phyloP scores from a whole-genome alignment of 2,888 invertebrate genomes.

The Parasteatoda lunata region DNA sequence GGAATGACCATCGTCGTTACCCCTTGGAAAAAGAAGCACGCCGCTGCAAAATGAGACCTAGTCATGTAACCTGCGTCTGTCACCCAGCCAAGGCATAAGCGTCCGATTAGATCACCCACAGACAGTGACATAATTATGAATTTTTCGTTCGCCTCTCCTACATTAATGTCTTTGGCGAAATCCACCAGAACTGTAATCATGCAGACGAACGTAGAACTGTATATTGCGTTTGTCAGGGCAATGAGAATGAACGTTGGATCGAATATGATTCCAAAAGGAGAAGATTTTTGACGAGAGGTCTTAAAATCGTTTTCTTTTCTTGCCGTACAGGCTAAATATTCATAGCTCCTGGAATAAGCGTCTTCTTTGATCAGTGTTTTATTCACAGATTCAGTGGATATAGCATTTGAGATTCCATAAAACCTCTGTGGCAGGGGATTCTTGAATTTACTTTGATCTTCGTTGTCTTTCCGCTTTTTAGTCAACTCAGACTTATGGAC shows the following conservation, averaged over 20 bases:
- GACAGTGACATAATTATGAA: conserved; percentile 64
- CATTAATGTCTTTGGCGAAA: conserved; percentile 61
- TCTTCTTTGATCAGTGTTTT: neutral
- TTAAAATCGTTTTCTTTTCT: too few species aligned
- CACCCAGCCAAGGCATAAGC: conserved; percentile 67
- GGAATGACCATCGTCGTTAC: conserved; percentile 10
- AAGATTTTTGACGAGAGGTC: too few species aligned
- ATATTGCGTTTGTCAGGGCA: conserved; percentile 47
- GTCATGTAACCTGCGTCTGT: conserved; percentile 62
- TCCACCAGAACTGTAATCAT: conserved; percentile 69
- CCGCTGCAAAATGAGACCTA: conserved; percentile 27
- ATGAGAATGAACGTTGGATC: conserved; percentile 58
- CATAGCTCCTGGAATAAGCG: too few species aligned
- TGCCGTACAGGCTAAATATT: too few species aligned
- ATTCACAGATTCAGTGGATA: neutral
- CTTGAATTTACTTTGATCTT: neutral
- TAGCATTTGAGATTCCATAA: neutral
- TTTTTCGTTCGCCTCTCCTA: conserved; percentile 50
- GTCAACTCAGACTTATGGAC: neutral
- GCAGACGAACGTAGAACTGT: conserved; percentile 50
- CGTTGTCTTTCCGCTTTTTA: neutral
- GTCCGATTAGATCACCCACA: conserved; percentile 66
- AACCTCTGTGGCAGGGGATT: neutral
- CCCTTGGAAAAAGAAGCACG: conserved; percentile 45
- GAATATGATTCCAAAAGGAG: conserved; percentile 36